Conservation (phyloP, 2,113 vertebrate species). For the Phalacrocorax brasilianus region DNA sequence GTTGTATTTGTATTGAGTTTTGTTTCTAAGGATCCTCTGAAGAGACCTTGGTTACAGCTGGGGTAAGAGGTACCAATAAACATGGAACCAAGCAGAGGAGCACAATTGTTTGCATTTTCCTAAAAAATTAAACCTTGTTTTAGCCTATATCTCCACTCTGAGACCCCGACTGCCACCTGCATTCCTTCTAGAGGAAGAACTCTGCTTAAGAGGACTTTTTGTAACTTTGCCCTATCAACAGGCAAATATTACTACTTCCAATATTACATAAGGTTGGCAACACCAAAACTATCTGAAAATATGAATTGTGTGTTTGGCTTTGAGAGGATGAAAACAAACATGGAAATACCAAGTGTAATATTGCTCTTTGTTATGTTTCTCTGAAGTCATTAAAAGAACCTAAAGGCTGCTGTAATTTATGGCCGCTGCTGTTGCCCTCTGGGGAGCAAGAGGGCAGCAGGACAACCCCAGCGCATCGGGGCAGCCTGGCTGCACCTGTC, state of each 20-base stretch:
- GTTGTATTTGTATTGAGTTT: neutral
- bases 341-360: neutral
- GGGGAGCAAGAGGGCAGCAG: neutral
- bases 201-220: neutral
- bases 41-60: too few species aligned
- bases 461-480: accelerated
- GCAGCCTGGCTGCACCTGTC: neutral
- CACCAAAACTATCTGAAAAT: neutral
- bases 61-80: neutral
- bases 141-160: neutral
- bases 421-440: neutral
- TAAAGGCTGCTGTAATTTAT: neutral
- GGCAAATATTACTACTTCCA: neutral
- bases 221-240: neutral
- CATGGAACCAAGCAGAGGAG: neutral
- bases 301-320: neutral
- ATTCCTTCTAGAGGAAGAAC: neutral
- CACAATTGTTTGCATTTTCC: neutral
- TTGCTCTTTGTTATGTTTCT: neutral
- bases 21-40: neutral
- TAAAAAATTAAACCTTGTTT: neutral
- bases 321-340: neutral
- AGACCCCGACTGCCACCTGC: neutral
- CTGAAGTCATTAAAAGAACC: neutral
- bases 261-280: neutral